A percentile compares a stretch with the other conserved stretches of the same genome.
phyloP scores from a whole-genome alignment of 2,113 vertebrate genomes.

The Psammodynastes pulverulentus region DNA sequence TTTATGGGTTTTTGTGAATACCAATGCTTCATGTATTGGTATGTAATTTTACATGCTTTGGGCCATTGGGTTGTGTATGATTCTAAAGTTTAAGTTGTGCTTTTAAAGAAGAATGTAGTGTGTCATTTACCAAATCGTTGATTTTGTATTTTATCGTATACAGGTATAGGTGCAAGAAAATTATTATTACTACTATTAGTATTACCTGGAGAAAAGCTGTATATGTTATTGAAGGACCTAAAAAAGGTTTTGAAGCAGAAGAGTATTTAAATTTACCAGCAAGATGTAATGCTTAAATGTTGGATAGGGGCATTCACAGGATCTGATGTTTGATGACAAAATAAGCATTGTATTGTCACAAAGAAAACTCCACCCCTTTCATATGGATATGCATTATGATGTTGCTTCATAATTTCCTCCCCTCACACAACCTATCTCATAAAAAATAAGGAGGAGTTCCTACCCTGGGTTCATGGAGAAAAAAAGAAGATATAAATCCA shows the following conservation, averaged over 20 bases:
- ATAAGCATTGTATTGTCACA: background rate
- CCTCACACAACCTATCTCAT: background rate
- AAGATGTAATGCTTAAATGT: background rate
- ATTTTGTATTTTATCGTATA: background rate
- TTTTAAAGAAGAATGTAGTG: background rate
- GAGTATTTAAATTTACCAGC: background rate
- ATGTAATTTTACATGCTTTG: background rate
- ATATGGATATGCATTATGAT: background rate
- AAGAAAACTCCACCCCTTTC: background rate
- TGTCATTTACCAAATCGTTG: background rate
- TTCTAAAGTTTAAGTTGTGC: background rate
- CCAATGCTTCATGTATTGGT: background rate
- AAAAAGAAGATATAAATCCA: background rate
- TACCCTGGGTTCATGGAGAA: background rate
- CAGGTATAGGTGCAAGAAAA: background rate
- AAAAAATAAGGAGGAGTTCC: background rate
- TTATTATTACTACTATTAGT: background rate
- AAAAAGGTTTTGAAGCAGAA: background rate
- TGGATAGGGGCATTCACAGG: background rate
- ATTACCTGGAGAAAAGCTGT: background rate
- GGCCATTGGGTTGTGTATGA: background rate
- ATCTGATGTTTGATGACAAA: background rate
- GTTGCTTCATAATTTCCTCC: background rate
- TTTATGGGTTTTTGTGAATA: background rate
- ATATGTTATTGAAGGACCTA: background rate